These are phyloP conservation scores for Ornithorhynchus anatinus DNA, from an alignment of 2,113 vertebrate genomes.

Conservation along the genomic window DNA sequence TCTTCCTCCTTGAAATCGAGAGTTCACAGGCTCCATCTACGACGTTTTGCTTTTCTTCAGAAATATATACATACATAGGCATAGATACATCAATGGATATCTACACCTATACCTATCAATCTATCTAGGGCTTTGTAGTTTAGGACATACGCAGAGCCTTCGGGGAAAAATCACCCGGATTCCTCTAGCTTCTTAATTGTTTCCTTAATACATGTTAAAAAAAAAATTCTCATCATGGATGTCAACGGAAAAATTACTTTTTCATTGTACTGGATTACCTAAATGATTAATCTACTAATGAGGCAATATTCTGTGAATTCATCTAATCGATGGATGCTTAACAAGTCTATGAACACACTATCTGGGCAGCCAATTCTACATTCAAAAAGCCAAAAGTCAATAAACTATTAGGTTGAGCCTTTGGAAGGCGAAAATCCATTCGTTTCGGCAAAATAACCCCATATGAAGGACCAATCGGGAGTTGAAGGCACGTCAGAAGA, in stretches of 20 bases:
- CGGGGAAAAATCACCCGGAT: background rate
- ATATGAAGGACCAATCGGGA: too few relatives aligned
- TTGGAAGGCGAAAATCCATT: background rate
- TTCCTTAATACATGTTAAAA: background rate
- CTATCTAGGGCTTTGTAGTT: too few relatives aligned
- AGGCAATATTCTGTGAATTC: background rate
- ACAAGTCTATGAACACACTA: background rate
- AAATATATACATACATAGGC: too few relatives aligned
- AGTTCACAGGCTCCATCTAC: too few relatives aligned
- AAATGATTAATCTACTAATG: background rate
- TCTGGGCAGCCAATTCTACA: background rate
- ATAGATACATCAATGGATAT: too few relatives aligned
- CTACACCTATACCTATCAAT: too few relatives aligned
- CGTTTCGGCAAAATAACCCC: background rate
- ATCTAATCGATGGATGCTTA: background rate
- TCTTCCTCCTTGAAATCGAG: too few relatives aligned
- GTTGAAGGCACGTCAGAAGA: too few relatives aligned
- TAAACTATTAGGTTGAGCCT: background rate
- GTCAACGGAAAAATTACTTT: background rate
- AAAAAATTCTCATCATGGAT: background rate
- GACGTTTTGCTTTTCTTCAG: too few relatives aligned
- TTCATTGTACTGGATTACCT: background rate
- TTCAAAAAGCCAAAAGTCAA: fast-evolving
- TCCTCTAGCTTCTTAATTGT: background rate
- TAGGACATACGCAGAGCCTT: too few relatives aligned